Base-by-base conservation (phyloP, 2,888 invertebrate species). In the Leptinotarsa tumamoca region DNA sequence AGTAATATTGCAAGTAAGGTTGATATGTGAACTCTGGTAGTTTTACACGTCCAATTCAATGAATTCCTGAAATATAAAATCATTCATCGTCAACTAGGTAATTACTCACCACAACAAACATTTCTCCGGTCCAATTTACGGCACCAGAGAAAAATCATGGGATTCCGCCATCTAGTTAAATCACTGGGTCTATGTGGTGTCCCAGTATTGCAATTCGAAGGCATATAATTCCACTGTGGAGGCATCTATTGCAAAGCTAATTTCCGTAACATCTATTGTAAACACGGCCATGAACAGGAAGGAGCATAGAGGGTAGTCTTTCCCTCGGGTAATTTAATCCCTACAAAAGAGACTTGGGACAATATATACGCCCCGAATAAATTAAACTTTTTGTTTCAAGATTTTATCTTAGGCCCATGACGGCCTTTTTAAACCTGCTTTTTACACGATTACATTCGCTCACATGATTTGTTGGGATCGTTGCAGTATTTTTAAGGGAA, bases 321-420 rank as follows among this genome's bases (percentile, higher is more conserved):
- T 79, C 81, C 80, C 80, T 79, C 79, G 73, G 81, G 81, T 82
- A 82, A 83, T 83, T 84, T 83, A 83, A 85, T 83, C 82, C 80
- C 78, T 80, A 80, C 82, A 82, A 83, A 77, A 75, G 79, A 82
- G 82, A 82, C 80, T 78, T 81, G 81, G 82, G 82, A 83, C 82
- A 82, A 82, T 82, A 83, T 82, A 81, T 83, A 82, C 81, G 79
- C 79, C 81, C 79, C 69, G 83, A 84, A 85, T 85, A 84, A 85
- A 85, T 85, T 84, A 81, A 83, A 83, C 82, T 84, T 84, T 84
- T 84, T 83, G 84, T 82, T 82, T 82, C 75, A 78, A 84, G 84
- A 84, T 84, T 82, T 82, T 84, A 84, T 84, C 84, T 81, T 73
- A 10, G 79, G 76, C 78, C 76, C 77, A 80, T 80, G 81, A 80